A percentile compares a stretch with the other conserved stretches of the same genome.
These are phyloP conservation scores for Pachycephus smyrnensis DNA, from an alignment of 2,888 invertebrate genomes.

Conservation along the genomic window DNA sequence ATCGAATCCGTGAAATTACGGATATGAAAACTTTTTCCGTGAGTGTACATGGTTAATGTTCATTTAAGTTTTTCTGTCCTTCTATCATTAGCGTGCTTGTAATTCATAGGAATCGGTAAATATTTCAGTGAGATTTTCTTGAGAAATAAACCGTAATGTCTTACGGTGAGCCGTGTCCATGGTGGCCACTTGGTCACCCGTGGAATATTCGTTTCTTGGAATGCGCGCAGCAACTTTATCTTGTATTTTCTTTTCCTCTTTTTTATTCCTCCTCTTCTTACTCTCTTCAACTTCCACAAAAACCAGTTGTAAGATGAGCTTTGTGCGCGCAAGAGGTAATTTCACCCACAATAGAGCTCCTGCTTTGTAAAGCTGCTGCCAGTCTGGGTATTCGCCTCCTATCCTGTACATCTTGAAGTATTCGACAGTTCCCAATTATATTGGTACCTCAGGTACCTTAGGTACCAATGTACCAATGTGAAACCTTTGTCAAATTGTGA, in stretches of 20 bases:
- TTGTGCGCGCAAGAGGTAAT: constrained; percentile 28
- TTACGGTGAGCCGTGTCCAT: not conserved
- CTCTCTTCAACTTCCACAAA: constrained; percentile 8
- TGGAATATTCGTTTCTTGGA: not conserved
- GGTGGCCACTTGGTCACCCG: not conserved
- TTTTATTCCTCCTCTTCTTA: not conserved
- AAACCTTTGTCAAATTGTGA: not conserved
- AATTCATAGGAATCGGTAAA: not conserved
- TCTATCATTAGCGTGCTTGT: not conserved
- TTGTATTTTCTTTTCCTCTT: not conserved
- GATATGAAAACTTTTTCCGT: not conserved
- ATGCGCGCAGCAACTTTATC: constrained; percentile 11
- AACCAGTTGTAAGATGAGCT: constrained; percentile 35
- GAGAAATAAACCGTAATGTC: not conserved
- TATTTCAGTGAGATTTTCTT: not conserved
- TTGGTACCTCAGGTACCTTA: not conserved
- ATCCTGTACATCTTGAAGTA: not conserved
- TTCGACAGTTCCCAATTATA: not conserved
- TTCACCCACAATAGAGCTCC: constrained; percentile 28
- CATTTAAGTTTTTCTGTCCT: not conserved
- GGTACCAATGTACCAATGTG: not conserved
- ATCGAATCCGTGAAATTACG: constrained; percentile 1
- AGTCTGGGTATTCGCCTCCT: not conserved
- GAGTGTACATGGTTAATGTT: not conserved
- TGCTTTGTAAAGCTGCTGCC: not conserved